Evolutionary conservation across 2,888 invertebrate species (phyloP).

Genomic region (Oeneis ivallda): DNA sequence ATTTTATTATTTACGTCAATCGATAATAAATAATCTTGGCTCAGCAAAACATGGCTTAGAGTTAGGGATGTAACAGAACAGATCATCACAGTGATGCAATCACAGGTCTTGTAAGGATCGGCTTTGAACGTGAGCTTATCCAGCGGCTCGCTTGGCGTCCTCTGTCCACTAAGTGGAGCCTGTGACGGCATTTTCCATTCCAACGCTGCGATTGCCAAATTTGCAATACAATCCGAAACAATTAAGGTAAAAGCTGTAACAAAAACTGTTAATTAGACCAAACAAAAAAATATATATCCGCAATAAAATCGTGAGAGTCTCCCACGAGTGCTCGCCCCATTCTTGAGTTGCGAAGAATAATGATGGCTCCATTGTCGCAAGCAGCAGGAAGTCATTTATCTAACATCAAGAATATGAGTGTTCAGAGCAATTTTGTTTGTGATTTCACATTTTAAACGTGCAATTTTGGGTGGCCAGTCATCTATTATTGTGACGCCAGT

Average conservation of each 20-base stretch:
- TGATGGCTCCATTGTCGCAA: conserved; percentile 77
- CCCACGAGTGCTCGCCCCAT: conserved; percentile 73
- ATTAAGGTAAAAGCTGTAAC: conserved; percentile 79
- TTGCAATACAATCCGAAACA: conserved; percentile 47
- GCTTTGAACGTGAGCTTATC: too few relatives aligned
- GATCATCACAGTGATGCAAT: too few relatives aligned
- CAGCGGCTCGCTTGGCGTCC: too few relatives aligned
- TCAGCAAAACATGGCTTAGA: too few relatives aligned
- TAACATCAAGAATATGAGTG: conserved; percentile 81
- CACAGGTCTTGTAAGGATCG: too few relatives aligned
- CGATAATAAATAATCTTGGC: too few relatives aligned
- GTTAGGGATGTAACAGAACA: too few relatives aligned
- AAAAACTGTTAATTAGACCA: conserved; percentile 80
- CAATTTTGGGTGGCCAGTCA: conserved; percentile 63
- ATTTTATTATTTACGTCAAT: too few relatives aligned
- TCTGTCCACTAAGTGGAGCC: background rate
- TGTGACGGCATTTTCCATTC: background rate
- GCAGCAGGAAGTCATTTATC: conserved; percentile 81
- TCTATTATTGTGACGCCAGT: conserved; percentile 25
- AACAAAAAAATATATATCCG: conserved; percentile 79
- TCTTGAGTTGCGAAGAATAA: conserved; percentile 69
- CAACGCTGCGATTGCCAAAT: conserved; percentile 6
- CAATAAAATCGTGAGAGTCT: conserved; percentile 78
- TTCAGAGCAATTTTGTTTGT: conserved; percentile 79
- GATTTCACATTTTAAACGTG: conserved; percentile 77